Percentiles rank a stretch among this genome's conserved stretches.
Evolutionary conservation across 2,797 vertebrate species (phyloP).

Genomic region (Salarias fasciatus): DNA sequence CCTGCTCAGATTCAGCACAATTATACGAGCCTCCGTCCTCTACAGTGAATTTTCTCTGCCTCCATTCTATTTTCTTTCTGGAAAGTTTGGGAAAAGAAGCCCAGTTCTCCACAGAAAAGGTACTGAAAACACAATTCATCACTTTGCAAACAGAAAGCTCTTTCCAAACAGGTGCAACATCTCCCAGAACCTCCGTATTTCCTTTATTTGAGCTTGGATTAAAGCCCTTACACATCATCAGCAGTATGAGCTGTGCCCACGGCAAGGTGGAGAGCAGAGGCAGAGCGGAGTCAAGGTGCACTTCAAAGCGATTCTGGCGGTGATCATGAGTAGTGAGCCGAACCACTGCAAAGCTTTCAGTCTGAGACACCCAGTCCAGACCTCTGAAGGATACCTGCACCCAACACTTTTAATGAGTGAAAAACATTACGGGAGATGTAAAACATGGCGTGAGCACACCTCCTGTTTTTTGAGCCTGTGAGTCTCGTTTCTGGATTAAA

Average conservation of each 20-base stretch:
- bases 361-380: neutral
- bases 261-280: conserved; percentile 5
- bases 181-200: conserved; percentile 18
- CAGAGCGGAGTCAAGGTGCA: neutral
- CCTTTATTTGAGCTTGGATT: conserved; percentile 1
- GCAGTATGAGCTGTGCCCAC: conserved; percentile 13
- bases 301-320: conserved; percentile 7
- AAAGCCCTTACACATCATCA: conserved; percentile 10
- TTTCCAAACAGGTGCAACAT: conserved; percentile 31
- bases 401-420: neutral
- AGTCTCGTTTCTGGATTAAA: too few relatives aligned
- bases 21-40: conserved; percentile 35
- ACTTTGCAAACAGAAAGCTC: conserved; percentile 31
- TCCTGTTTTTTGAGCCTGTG: too few relatives aligned
- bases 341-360: conserved; percentile 7
- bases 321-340: neutral
- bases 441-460: neutral
- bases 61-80: conserved; percentile 24
- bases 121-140: conserved; percentile 13
- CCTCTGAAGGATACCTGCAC: neutral
- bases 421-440: neutral
- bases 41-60: conserved; percentile 30
- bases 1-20: conserved; percentile 40
- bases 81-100: conserved; percentile 35
- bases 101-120: conserved; percentile 17